Evolutionary conservation across 2,797 vertebrate genomes (phyloP).

Genomic region (Mus caroli): DNA sequence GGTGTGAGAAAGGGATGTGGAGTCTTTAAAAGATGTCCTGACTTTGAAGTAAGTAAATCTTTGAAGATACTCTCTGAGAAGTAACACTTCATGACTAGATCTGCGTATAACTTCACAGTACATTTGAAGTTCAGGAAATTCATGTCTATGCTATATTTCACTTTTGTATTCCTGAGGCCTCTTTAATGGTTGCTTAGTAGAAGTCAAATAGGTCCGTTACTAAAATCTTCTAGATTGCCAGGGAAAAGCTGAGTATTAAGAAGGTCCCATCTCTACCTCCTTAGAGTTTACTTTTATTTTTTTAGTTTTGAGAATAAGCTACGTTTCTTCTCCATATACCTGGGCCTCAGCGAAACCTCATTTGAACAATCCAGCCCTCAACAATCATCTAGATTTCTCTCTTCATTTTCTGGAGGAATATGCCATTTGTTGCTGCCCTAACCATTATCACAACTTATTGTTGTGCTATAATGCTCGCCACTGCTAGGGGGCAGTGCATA

Average conservation of each 20-base stretch:
- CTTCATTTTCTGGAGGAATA: not conserved
- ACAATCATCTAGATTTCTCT: not conserved
- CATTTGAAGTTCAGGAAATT: not conserved
- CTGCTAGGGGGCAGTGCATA: not conserved
- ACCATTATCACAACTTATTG: not conserved
- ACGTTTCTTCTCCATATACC: not conserved
- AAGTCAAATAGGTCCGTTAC: not conserved
- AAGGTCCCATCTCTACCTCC: not conserved
- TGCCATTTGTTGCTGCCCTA: not conserved
- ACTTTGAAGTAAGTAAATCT: not conserved
- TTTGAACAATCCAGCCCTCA: not conserved
- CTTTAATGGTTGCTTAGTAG: not conserved
- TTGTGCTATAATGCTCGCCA: not conserved
- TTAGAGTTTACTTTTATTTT: not conserved
- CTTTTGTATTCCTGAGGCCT: not conserved
- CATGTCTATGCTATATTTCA: not conserved
- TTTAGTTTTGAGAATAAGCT: not conserved
- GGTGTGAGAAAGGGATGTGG: not conserved
- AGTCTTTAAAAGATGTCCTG: not conserved
- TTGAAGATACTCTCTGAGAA: not conserved
- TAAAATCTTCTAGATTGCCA: not conserved
- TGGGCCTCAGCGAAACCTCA: not conserved
- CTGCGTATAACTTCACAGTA: not conserved
- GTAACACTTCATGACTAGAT: not conserved
- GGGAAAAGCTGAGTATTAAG: not conserved